A percentile compares a stretch with the other conserved stretches of the same genome.
Evolutionary conservation across 92 coral and sea anemone species (phyloP).

Genomic region (Zoanthus gigantus): DNA sequence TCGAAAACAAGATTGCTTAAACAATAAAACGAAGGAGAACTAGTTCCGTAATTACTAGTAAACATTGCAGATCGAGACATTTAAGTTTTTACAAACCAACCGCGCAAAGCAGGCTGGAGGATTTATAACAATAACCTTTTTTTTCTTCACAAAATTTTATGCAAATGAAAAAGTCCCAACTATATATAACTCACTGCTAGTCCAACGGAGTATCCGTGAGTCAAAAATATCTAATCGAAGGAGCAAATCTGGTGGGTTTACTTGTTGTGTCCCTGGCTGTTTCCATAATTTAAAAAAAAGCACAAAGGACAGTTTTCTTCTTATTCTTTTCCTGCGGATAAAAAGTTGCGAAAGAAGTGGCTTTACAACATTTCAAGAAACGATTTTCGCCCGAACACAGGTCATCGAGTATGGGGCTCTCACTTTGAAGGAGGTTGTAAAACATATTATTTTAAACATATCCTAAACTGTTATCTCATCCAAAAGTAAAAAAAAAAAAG

Average conservation of each 20-base stretch:
- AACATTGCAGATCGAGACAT: no score
- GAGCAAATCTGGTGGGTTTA: constrained; percentile 35
- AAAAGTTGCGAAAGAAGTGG: constrained; percentile 45
- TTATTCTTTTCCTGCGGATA: constrained; percentile 37
- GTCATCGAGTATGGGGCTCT: constrained; percentile 50
- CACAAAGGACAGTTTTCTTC: constrained; percentile 52
- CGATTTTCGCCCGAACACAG: constrained; percentile 26
- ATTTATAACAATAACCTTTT: no score
- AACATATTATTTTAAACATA: constrained; percentile 36
- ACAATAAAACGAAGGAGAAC: no score
- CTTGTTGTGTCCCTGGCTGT: constrained; percentile 64
- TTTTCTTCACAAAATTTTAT: no score
- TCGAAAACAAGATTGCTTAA: no score
- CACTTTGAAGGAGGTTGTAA: constrained; percentile 58
- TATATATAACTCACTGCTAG: no score
- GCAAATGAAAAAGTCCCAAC: no score
- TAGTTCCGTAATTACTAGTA: no score
- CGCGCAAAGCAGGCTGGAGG: no score
- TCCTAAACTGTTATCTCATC: constrained; percentile 58
- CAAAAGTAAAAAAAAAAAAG: neutral
- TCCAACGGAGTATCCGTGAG: no score
- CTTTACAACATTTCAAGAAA: constrained; percentile 53
- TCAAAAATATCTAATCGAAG: no score
- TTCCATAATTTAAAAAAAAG: constrained; percentile 50
- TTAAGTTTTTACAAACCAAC: no score